Evolutionary conservation across 1,140 invertebrate species (phyloP), one percentile per base, ranked within the genome.

Genomic region (Cheumatopsyche charites): DNA sequence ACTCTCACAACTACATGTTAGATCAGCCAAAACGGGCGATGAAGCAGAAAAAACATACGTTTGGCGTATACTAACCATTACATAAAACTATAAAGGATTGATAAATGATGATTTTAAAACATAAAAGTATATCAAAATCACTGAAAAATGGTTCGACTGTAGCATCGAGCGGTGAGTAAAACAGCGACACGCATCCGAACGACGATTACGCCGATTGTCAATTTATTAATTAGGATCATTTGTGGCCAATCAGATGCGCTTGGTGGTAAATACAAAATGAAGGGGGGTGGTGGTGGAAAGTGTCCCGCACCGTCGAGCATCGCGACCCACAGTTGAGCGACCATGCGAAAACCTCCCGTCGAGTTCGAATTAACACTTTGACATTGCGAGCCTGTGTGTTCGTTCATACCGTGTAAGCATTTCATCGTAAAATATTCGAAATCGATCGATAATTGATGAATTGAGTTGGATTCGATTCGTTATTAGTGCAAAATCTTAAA

Each of bases 161-260:
- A n/a, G n/a, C n/a, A n/a, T n/a, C n/a, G n/a, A n/a, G n/a, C n/a
- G n/a, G n/a, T n/a, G n/a, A 36, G 9, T 36, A 9, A 9, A 36
- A 36, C 29, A 36, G 29, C 29, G 29, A 4, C 29, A 36, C 29
- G 9, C 29, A 36, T 4, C 29, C 9, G 29, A 68, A 55, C 47
- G 66, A 43, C 55, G 47, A 68, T 68, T 68, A 71, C 47, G 61
- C 62, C 69, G 52, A 71, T 71, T 25, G 69, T 43, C 62, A 71
- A 71, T 71, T 71, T 63, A 71, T 71, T 71, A 71, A 71, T 71
- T 71, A 52, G 69, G 69, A 71, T 71, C 61, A 71, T 71, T 71
- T 71, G 69, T 25, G 69, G 69, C 61, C 69, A 71, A 71, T 71
- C 69, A 71, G 69, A 71, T 71, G 69, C 69, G 69, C 69, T 45